Conservation (phyloP, 2,113 vertebrate species). For the Sorex araneus region DNA sequence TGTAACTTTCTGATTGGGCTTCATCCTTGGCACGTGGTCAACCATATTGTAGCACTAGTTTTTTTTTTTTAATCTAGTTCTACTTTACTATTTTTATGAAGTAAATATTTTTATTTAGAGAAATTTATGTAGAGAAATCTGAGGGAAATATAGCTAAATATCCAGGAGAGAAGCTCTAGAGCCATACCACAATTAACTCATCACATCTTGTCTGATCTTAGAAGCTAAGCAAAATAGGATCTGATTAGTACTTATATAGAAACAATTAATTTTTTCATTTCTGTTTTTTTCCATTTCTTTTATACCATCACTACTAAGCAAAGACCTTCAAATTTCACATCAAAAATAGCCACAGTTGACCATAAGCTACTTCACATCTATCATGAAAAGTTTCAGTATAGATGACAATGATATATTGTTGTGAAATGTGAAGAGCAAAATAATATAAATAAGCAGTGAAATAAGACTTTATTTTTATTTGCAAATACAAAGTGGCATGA, state of each 20-base stretch:
- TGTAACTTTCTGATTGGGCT: conserved; percentile 53
- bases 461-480: conserved; percentile 1
- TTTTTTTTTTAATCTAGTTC: conserved; percentile 4
- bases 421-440: conserved; percentile 20
- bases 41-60: not conserved
- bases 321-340: not conserved
- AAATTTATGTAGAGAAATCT: too few species aligned
- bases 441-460: not conserved
- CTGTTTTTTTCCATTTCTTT: not conserved
- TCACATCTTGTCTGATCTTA: too few species aligned
- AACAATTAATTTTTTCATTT: too few species aligned
- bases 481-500: not conserved
- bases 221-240: too few species aligned
- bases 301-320: not conserved
- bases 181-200: too few species aligned
- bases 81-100: too few species aligned
- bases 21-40: not conserved
- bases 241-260: too few species aligned
- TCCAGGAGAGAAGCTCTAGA: too few species aligned
- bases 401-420: not conserved
- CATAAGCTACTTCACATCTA: conserved; percentile 34
- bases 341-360: conserved; percentile 4
- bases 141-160: too few species aligned
- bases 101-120: too few species aligned
- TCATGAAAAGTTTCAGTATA: not conserved